These are phyloP conservation scores for Polypedilum pembai DNA, from an alignment of 1,140 invertebrate genomes.

Conservation along the genomic window DNA sequence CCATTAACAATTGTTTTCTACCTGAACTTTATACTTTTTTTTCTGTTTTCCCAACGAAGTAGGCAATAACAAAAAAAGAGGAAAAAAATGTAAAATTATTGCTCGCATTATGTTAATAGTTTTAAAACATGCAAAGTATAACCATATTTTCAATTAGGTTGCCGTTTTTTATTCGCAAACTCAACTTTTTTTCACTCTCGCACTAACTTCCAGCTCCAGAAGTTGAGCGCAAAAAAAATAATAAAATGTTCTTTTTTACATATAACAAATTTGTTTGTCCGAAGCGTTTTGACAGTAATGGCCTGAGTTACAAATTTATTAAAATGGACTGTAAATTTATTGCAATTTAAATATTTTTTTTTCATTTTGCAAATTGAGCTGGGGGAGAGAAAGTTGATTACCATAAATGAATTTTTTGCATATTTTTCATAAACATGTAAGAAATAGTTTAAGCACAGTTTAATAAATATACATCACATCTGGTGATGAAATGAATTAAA, in stretches of 20 bases:
- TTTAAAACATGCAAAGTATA: constrained; percentile 19
- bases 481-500: no score
- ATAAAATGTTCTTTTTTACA: constrained; percentile 6
- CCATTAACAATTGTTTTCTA: no score
- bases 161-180: not conserved
- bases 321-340: constrained; percentile 18
- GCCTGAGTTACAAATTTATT: constrained; percentile 25
- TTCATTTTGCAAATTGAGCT: not conserved
- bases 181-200: not conserved
- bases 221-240: not conserved
- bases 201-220: not conserved
- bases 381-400: not conserved
- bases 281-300: constrained; percentile 22
- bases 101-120: constrained; percentile 7
- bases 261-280: constrained; percentile 27
- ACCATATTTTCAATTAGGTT: constrained; percentile 20
- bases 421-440: no score
- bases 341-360: constrained; percentile 11
- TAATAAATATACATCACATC: no score
- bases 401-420: not conserved
- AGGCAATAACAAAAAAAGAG: no score
- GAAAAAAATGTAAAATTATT: not conserved
- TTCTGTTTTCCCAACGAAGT: no score
- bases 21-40: no score
- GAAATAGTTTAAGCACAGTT: no score